Conservation (phyloP, 2,113 vertebrate genomes). For the Gracilinanus agilis region DNA sequence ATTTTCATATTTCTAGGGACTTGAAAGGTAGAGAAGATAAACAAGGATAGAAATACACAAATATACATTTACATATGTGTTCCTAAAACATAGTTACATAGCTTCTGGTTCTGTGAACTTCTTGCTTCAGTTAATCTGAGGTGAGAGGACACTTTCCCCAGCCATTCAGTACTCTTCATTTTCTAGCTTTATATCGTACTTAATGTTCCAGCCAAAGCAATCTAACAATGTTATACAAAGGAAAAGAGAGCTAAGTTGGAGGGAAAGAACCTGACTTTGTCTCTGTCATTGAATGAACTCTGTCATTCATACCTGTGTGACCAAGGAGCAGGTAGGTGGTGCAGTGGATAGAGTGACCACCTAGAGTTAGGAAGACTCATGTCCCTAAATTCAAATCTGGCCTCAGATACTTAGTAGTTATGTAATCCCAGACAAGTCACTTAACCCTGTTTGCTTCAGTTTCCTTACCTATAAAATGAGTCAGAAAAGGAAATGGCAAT, state of each 20-base stretch:
- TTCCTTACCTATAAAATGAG: too few relatives aligned
- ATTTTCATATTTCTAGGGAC: neutral
- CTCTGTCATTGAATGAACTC: neutral
- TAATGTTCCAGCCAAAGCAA: neutral
- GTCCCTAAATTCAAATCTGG: too few relatives aligned
- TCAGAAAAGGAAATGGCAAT: too few relatives aligned
- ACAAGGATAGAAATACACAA: neutral
- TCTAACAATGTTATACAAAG: neutral
- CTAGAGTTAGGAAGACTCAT: too few relatives aligned
- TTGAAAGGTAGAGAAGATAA: neutral
- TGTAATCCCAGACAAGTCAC: too few relatives aligned
- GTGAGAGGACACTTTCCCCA: neutral
- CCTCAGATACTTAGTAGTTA: too few relatives aligned
- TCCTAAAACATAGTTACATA: neutral
- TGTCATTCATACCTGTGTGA: too few relatives aligned
- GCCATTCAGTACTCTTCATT: neutral
- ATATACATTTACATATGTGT: too few relatives aligned
- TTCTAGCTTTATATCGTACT: neutral
- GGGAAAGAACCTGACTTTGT: neutral
- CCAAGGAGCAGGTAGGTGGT: too few relatives aligned
- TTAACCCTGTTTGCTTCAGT: too few relatives aligned
- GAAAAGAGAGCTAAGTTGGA: neutral
- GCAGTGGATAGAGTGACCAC: too few relatives aligned
- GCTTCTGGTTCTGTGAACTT: neutral
- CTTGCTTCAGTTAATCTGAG: neutral